Evolutionary conservation across 2,888 invertebrate species (phyloP).

Genomic region (Hypselothyrea guttata): DNA sequence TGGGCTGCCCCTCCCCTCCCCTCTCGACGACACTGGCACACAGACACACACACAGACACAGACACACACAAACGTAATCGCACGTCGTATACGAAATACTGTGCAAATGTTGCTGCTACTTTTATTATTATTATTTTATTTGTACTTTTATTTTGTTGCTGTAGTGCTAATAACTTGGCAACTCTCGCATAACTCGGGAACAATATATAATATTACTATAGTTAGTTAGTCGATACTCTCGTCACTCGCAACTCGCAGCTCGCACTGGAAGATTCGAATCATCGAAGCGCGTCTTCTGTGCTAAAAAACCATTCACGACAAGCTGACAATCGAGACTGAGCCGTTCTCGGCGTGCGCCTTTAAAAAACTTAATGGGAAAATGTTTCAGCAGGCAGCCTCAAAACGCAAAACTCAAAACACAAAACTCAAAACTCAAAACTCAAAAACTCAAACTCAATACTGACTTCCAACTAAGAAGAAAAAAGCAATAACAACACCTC

Average conservation of each 20-base stretch:
- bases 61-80: slow-evolving; percentile 8
- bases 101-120: slow-evolving; percentile 49
- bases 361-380: slow-evolving; percentile 78
- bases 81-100: slow-evolving; percentile 44
- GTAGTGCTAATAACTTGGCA: slow-evolving; percentile 52
- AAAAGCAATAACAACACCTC: slow-evolving; percentile 7
- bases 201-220: too few species aligned
- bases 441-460: slow-evolving; percentile 6
- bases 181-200: background rate
- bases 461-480: slow-evolving; percentile 39
- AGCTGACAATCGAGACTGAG: slow-evolving; percentile 81
- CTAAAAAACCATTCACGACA: slow-evolving; percentile 80
- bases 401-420: slow-evolving; percentile 45
- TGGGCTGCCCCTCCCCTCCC: slow-evolving; percentile 14
- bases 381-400: slow-evolving; percentile 58
- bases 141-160: too few species aligned
- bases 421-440: slow-evolving; percentile 75
- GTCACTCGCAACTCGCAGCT: slow-evolving; percentile 1
- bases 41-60: slow-evolving; percentile 21
- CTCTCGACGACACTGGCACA: slow-evolving; percentile 36
- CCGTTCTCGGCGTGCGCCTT: slow-evolving; percentile 77
- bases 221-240: too few species aligned
- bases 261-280: slow-evolving; percentile 18
- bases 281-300: slow-evolving; percentile 57
- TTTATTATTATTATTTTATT: slow-evolving; percentile 2